Conservation (phyloP, 2,888 invertebrate species). For the Portevinia maculata region DNA sequence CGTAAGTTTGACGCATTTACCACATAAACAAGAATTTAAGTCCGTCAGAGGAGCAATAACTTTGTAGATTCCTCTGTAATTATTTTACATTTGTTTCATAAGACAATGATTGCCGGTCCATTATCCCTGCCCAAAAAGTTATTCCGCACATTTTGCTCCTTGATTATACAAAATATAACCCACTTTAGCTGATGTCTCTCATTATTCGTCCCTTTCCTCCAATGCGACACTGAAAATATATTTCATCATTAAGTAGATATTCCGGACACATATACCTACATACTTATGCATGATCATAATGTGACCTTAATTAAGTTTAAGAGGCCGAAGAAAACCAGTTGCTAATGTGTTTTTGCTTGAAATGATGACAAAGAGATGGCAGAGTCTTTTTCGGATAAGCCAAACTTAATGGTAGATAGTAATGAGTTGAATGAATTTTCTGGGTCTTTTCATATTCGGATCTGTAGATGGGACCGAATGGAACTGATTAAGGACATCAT, state of each 20-base stretch:
- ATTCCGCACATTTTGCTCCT: too few species aligned
- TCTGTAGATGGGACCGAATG: not conserved
- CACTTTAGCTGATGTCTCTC: too few species aligned
- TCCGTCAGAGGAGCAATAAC: too few species aligned
- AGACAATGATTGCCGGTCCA: too few species aligned
- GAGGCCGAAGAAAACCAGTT: constrained; percentile 38
- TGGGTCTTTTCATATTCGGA: constrained; percentile 16
- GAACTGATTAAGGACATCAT: constrained; percentile 31
- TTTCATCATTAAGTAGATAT: constrained; percentile 34
- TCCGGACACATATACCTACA: constrained; percentile 24
- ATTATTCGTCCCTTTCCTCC: too few species aligned
- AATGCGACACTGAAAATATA: constrained; percentile 2
- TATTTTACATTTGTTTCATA: too few species aligned
- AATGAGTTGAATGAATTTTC: constrained; percentile 42
- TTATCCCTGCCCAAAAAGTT: too few species aligned
- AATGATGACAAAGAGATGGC: constrained; percentile 25
- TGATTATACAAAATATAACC: too few species aligned
- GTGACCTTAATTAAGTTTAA: constrained; percentile 46
- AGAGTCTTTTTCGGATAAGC: constrained; percentile 2
- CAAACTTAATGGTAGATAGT: constrained; percentile 30
- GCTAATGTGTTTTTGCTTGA: constrained; percentile 39
- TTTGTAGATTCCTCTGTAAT: too few species aligned
- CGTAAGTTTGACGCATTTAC: too few species aligned
- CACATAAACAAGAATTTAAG: too few species aligned
- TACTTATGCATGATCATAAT: constrained; percentile 36